These are phyloP conservation scores for Dasysyrphus albostriatus DNA, from an alignment of 2,888 invertebrate species.

Conservation along the genomic window DNA sequence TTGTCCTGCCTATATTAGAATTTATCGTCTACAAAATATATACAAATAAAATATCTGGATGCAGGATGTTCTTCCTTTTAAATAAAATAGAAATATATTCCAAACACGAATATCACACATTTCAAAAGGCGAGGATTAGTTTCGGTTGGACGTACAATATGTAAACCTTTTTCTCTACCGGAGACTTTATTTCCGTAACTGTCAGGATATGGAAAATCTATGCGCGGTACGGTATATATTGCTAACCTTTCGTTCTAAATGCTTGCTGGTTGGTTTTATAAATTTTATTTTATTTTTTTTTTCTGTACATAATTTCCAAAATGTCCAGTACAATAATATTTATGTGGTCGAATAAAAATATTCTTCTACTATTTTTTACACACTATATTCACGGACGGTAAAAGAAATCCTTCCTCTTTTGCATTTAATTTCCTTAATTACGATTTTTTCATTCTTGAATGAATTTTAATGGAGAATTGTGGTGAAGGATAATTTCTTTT, in stretches of 20 bases:
- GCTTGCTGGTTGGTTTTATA: constrained; percentile 16
- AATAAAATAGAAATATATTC: constrained; percentile 30
- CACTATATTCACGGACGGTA: constrained; percentile 22
- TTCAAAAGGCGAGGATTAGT: constrained; percentile 57
- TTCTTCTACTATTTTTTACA: constrained; percentile 42
- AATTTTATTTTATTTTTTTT: constrained; percentile 2
- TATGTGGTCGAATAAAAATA: constrained; percentile 67
- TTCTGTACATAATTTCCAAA: constrained; percentile 28
- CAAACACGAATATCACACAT: constrained; percentile 45
- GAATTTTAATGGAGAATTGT: constrained; percentile 74
- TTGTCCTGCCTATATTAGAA: constrained; percentile 48
- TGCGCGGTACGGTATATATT: constrained; percentile 71
- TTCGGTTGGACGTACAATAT: constrained; percentile 31
- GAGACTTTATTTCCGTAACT: constrained; percentile 81
- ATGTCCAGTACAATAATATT: constrained; percentile 46
- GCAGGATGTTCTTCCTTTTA: constrained; percentile 45
- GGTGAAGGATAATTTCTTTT: constrained; percentile 2
- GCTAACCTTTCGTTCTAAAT: constrained; percentile 14
- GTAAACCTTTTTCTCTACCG: constrained; percentile 75
- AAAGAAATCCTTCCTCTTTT: constrained; percentile 63
- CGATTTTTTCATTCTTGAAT: constrained; percentile 61
- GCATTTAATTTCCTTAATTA: constrained; percentile 76
- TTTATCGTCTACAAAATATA: constrained; percentile 52
- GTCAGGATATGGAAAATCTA: constrained; percentile 82
- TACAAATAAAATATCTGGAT: neutral